Evolutionary conservation across 2,797 vertebrate species (phyloP), one percentile per base, ranked within the genome.

Genomic region (Manis javanica): DNA sequence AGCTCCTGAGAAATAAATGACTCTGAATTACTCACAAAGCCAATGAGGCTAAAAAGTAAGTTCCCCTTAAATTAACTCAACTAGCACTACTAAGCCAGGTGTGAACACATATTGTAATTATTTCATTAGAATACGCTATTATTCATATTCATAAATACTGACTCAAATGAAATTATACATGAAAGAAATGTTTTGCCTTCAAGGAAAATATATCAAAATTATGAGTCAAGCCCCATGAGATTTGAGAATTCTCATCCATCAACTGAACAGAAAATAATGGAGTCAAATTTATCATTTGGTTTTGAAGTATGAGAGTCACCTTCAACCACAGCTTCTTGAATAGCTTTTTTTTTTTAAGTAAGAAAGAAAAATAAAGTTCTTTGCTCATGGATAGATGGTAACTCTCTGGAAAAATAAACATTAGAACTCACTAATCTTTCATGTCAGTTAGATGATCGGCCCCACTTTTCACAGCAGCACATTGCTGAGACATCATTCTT

Each of bases 271-370:
- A 91, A 95, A 95, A 94, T 94, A 97, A 95, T 77, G 86, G 84
- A 91, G 79, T 64, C 26, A 94, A 97, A 97, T 96, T 90, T 96
- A 91, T 97, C 96, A 93, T 93, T 91, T 84, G 93, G 61, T 92
- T 95, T 90, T 78, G 86, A 96, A 94, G 69, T 66, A 82, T 84
- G 83, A 92, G 88, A 89, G 91, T 97, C 93, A 96, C 94, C 96
- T 97, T 97, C 94, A 96, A 74, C 94, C n/a, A 87, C 49, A 96
- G 81, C 53, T 74, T 64, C 42, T 91, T 75, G 37, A 82, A 83
- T 46, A 72, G 82, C 66, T 79, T 59, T 87, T 57, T 79, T 85
- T 18, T 53, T 88, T 87, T 42, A 69, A 96, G 19, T 63, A 55
- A 88, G 64, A 96, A 57, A 46, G 29, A 77, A 88, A 92, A 95